Conservation (phyloP, 2,113 vertebrate genomes). For the Scartelaos histophorus region DNA sequence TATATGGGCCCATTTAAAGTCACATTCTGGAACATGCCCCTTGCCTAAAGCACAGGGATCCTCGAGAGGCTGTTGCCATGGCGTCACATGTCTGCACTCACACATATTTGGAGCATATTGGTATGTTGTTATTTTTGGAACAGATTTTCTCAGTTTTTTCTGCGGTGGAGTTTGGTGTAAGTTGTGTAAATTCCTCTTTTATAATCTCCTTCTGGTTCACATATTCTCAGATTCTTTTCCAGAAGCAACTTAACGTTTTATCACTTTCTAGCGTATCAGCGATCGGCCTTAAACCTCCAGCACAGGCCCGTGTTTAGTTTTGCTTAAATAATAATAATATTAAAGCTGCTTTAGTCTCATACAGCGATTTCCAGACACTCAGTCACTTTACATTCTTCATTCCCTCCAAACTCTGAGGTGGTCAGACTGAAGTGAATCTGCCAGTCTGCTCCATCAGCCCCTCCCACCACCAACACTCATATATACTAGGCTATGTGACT, state of each 20-base stretch:
- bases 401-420: too few species aligned
- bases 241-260: background rate
- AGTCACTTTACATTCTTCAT: too few species aligned
- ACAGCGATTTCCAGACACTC: too few species aligned
- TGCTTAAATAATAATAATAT: too few species aligned
- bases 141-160: background rate
- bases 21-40: background rate
- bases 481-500: too few species aligned
- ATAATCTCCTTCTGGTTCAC: background rate
- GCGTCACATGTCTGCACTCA: background rate
- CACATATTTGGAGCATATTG: background rate
- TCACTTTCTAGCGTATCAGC: too few species aligned
- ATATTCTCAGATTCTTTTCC: background rate
- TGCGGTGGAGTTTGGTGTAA: background rate
- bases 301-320: too few species aligned
- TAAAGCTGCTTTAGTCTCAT: too few species aligned
- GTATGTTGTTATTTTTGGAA: background rate
- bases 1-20: slow-evolving; percentile 8
- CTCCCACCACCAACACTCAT: too few species aligned
- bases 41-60: background rate
- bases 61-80: background rate
- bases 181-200: background rate
- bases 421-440: too few species aligned
- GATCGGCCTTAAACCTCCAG: too few species aligned
- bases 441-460: too few species aligned